Evolutionary conservation across 2,797 vertebrate species (phyloP).

Genomic region (Lerista edwardsae): DNA sequence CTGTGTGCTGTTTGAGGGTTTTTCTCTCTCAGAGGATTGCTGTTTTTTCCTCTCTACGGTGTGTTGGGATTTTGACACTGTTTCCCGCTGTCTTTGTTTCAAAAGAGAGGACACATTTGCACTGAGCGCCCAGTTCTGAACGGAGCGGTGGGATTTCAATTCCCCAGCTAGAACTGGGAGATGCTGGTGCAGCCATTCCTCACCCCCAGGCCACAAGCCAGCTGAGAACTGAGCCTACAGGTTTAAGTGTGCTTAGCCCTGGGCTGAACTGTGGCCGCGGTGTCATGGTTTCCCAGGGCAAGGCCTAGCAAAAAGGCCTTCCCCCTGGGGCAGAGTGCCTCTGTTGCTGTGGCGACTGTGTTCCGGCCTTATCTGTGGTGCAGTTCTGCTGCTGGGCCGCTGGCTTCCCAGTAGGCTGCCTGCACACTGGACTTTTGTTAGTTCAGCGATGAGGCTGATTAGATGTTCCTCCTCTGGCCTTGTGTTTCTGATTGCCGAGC

Average conservation of each 20-base stretch:
- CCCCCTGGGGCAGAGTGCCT: neutral
- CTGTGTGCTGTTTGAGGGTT: too few relatives aligned
- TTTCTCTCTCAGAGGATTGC: too few relatives aligned
- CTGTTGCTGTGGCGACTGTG: constrained; percentile 46
- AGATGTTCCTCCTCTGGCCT: constrained; percentile 33
- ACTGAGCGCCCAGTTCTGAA: neutral
- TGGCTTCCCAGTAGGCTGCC: neutral
- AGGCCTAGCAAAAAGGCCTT: neutral
- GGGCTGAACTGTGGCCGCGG: neutral
- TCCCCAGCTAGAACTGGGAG: neutral
- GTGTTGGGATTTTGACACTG: too few relatives aligned
- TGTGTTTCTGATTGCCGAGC: constrained; percentile 28
- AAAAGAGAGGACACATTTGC: neutral
- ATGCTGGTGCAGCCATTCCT: neutral
- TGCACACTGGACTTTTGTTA: constrained; percentile 63
- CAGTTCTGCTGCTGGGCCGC: neutral
- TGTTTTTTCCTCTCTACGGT: too few relatives aligned
- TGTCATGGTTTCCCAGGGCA: neutral
- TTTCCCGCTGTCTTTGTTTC: neutral
- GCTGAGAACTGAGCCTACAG: neutral
- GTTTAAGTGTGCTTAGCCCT: neutral
- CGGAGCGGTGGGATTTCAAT: neutral
- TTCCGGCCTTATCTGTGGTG: constrained; percentile 32
- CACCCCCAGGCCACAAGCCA: neutral
- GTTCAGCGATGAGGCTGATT: constrained; percentile 26